Evolutionary conservation across 1,140 invertebrate species (phyloP), one percentile per base, ranked within the genome.

Genomic region (Idris sp.): DNA sequence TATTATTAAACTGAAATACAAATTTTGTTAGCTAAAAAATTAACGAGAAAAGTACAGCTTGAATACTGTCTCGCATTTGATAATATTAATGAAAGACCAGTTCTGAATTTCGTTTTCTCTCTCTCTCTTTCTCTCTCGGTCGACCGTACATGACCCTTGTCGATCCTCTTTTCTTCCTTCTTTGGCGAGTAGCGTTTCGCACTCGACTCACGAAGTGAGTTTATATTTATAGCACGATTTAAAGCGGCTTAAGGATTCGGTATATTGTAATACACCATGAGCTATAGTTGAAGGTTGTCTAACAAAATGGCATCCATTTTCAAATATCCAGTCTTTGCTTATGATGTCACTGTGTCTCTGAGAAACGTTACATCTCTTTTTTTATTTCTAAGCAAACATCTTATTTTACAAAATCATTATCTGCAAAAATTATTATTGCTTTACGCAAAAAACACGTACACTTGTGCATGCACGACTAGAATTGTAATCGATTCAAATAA

Each of bases 241-340:
- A 81, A n/a, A 74, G 76, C 68, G 59, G 75, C 78, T 77, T 56
- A 73, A 80, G 79, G 77, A 81, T 82, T 81, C 77, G 65, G 74
- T 80, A 65, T 77, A 76, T 77, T 75, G 69, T 79, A 71, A 74
- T 77, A 78, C 76, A 73, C 51, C 49, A 35, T 71, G 69, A 77
- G 71, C 77, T 53, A 59, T 65, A 72, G 71, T 49, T 71, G 79
- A 84, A 83, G 82, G 79, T 82, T 84, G 78, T 79, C 74, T 77
- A 82, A 82, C 77, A 54, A 80, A 73, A 78, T 72, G 79, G 82
- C 54, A 65, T 53, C 61, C 59, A 54, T 73, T 73, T 73, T 65
- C 61, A 65, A 73, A 65, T 35, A 40, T 40, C 28, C 53, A 25
- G 14, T 56, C 41, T 53, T 62, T 5, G 14, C 14, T 31, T 56